A percentile compares a stretch with the other conserved stretches of the same genome.
Conservation (phyloP, 2,113 vertebrate genomes). For the Rhodinocichla rosea region DNA sequence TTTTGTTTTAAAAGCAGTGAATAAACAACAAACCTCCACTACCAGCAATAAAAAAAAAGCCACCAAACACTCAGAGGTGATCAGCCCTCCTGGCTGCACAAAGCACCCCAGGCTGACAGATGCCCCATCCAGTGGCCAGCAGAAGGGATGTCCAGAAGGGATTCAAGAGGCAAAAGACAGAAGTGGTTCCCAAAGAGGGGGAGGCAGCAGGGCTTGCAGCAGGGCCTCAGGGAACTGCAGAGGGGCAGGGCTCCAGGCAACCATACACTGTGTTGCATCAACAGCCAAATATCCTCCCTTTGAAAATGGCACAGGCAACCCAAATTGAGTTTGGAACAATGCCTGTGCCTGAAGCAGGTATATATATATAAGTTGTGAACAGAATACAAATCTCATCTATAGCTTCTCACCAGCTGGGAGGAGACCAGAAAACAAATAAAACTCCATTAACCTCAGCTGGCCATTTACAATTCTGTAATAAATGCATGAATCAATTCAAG, state of each 20-base stretch:
- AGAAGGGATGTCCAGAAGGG: neutral
- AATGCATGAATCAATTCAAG: neutral
- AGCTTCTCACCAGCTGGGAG: neutral
- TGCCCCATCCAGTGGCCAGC: neutral
- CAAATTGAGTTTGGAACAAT: neutral
- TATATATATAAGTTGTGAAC: neutral
- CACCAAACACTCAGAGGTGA: neutral
- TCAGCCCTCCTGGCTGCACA: neutral
- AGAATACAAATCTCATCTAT: neutral
- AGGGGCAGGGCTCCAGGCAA: neutral
- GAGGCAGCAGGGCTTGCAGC: neutral
- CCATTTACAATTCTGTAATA: neutral
- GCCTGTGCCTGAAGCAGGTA: neutral
- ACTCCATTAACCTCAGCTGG: neutral
- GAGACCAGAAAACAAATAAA: neutral
- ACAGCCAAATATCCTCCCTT: neutral
- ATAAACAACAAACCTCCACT: neutral
- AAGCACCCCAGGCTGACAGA: neutral
- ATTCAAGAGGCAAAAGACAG: neutral
- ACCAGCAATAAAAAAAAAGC: neutral
- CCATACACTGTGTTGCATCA: rapidly evolving
- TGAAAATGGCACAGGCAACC: neutral
- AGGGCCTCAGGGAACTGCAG: neutral
- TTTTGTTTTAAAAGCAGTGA: neutral
- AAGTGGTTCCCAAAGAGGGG: neutral